Evolutionary conservation across 2,113 vertebrate species (phyloP).

Genomic region (Vidua chalybeata): DNA sequence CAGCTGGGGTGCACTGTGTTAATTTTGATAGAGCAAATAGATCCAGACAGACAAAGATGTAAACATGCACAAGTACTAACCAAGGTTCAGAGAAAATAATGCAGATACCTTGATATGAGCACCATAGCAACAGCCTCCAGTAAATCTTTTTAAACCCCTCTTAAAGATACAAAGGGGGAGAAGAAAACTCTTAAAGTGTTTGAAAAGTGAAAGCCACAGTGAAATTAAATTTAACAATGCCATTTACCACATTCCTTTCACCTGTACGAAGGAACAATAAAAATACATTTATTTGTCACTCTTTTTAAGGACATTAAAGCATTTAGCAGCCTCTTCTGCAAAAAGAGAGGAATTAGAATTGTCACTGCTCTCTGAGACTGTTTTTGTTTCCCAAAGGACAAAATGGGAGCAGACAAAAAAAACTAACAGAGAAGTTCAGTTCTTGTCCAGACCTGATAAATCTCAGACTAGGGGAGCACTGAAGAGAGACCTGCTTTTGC

Average conservation of each 20-base stretch:
- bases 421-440: not conserved
- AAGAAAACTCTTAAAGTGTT: not conserved
- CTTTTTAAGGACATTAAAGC: not conserved
- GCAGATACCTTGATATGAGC: not conserved
- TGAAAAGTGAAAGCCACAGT: not conserved
- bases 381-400: not conserved
- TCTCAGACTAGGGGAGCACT: not conserved
- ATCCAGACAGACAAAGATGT: not conserved
- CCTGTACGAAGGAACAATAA: not conserved
- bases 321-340: not conserved
- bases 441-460: not conserved
- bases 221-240: not conserved
- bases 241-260: not conserved
- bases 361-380: not conserved
- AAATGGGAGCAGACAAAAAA: not conserved
- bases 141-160: not conserved
- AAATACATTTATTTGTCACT: not conserved
- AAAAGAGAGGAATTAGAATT: not conserved
- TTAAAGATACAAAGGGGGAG: not conserved
- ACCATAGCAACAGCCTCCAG: conserved; percentile 48
- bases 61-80: not conserved
- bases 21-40: not conserved
- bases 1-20: not conserved
- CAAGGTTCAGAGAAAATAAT: not conserved
- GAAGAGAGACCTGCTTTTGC: fast-evolving